phyloP scores from a whole-genome alignment of 2,113 vertebrate genomes.

The Eleginops maclovinus region DNA sequence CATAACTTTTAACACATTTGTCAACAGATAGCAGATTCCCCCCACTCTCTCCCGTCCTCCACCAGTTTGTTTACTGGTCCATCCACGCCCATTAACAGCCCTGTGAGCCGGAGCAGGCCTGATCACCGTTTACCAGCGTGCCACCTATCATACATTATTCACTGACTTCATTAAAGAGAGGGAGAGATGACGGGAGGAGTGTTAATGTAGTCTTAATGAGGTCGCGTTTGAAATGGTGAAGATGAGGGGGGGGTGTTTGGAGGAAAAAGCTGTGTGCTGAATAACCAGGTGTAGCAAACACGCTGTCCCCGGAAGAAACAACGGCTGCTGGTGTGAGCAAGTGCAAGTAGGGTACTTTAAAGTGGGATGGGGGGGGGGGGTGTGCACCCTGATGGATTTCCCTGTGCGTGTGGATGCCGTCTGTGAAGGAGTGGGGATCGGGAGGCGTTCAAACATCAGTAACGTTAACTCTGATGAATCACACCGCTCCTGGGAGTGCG shows the following conservation, averaged over 20 bases:
- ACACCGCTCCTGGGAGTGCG: conserved; percentile 58
- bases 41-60: conserved; percentile 13
- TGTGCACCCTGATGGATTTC: conserved; percentile 12
- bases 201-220: conserved; percentile 82
- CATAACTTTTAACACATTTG: not conserved
- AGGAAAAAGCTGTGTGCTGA: conserved; percentile 16
- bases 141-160: conserved; percentile 79
- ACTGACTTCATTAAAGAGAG: conserved; percentile 60
- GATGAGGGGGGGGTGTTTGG: conserved; percentile 4
- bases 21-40: conserved; percentile 1
- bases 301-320: conserved; percentile 44
- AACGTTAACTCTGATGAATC: conserved; percentile 75
- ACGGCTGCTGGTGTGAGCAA: conserved; percentile 47
- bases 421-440: conserved; percentile 44
- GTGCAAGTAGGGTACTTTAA: conserved; percentile 33
- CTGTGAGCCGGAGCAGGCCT: conserved; percentile 58
- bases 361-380: not conserved
- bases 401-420: conserved; percentile 17
- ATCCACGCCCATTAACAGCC: conserved; percentile 70
- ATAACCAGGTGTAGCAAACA: conserved; percentile 60
- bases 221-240: conserved; percentile 62
- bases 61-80: conserved; percentile 72
- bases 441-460: conserved; percentile 70
- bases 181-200: conserved; percentile 60
- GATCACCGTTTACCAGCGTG: conserved; percentile 70